Percentiles rank a stretch among this genome's conserved stretches.
These are phyloP conservation scores for Leptinotarsa peninsularis DNA, from an alignment of 2,888 invertebrate species.

Conservation along the genomic window DNA sequence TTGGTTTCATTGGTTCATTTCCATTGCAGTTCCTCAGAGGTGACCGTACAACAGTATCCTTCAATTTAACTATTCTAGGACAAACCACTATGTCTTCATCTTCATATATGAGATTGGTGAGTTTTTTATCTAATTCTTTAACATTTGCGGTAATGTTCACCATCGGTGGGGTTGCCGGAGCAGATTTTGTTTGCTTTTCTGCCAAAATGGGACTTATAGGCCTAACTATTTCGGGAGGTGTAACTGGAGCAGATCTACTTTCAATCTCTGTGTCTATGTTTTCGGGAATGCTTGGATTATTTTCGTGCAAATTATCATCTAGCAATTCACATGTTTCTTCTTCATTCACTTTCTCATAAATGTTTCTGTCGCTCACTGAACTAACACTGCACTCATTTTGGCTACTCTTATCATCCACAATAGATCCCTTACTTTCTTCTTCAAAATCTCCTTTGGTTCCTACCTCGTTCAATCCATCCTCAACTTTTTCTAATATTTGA, in stretches of 20 bases:
- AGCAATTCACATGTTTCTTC: not conserved
- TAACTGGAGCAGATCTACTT: constrained; percentile 42
- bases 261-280: constrained; percentile 13
- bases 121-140: constrained; percentile 64
- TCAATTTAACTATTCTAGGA: constrained; percentile 59
- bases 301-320: constrained; percentile 6
- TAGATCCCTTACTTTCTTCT: constrained; percentile 16
- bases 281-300: not conserved
- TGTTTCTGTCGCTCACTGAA: not conserved
- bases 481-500: constrained; percentile 43
- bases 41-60: constrained; percentile 53
- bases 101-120: constrained; percentile 72
- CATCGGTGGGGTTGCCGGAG: constrained; percentile 38
- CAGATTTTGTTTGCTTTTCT: constrained; percentile 32
- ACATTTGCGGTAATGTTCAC: constrained; percentile 54
- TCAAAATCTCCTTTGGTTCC: not conserved
- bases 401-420: constrained; percentile 36
- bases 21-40: constrained; percentile 58
- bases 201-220: constrained; percentile 20
- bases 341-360: not conserved
- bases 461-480: not conserved
- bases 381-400: not conserved
- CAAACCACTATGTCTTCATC: constrained; percentile 63
- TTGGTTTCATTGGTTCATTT: constrained; percentile 53
- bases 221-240: constrained; percentile 31